phyloP scores from a whole-genome alignment of 2,888 invertebrate genomes.

The Apoderus coryli region DNA sequence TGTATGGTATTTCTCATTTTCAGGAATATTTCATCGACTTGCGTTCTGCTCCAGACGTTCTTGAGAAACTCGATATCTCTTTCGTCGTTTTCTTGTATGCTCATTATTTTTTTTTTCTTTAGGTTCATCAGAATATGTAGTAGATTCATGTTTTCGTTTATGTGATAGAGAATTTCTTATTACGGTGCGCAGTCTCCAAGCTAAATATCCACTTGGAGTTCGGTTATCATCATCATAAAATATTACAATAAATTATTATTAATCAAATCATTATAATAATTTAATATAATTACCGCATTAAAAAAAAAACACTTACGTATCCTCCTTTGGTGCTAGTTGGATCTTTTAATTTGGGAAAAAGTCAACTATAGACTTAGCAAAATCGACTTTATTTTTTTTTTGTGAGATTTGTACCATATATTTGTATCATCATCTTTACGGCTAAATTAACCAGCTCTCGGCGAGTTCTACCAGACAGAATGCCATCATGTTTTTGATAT shows the following conservation, averaged over 20 bases:
- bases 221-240: background rate
- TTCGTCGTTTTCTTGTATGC: background rate
- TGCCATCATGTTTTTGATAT: background rate
- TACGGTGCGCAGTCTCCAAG: background rate
- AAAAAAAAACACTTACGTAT: conserved; percentile 2
- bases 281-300: background rate
- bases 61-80: conserved; percentile 1
- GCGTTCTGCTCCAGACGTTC: conserved; percentile 1
- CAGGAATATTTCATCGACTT: conserved; percentile 2
- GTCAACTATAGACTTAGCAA: too few species aligned
- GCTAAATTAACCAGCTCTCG: conserved; percentile 1
- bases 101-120: background rate
- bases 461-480: background rate
- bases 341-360: conserved; percentile 3
- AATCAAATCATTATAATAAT: background rate
- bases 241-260: background rate
- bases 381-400: too few species aligned
- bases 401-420: too few species aligned
- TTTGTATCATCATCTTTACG: too few species aligned
- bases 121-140: background rate
- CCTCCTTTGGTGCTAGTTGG: conserved; percentile 1
- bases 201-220: background rate
- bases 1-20: background rate
- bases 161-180: background rate
- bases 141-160: background rate